phyloP scores from a whole-genome alignment of 2,888 invertebrate genomes.

The Cataglyphis rosenhaueri region DNA sequence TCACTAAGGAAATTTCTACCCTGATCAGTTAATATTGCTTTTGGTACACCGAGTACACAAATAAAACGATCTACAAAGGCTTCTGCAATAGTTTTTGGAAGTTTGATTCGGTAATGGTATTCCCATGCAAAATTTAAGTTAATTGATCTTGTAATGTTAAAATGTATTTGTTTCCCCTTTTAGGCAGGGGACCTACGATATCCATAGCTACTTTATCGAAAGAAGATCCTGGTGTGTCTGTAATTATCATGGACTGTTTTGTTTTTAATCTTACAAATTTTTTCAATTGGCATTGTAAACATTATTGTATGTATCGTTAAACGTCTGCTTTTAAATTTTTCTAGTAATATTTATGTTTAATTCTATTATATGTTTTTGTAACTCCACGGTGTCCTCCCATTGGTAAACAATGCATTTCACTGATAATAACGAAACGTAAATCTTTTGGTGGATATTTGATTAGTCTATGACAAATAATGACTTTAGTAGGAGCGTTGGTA shows the following conservation, averaged over 20 bases:
- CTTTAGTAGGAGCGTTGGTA: no score
- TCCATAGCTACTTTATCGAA: slow-evolving; percentile 4
- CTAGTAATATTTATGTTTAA: background rate
- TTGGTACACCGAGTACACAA: no score
- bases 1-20: background rate
- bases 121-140: no score
- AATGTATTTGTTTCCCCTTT: no score
- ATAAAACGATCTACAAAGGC: background rate
- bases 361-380: background rate
- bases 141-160: no score
- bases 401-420: background rate
- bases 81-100: no score
- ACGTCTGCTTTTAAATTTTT: background rate
- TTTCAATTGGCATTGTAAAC: background rate
- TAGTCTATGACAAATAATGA: no score
- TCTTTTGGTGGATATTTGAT: background rate
- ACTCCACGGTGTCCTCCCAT: background rate
- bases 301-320: background rate
- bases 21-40: no score
- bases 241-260: background rate
- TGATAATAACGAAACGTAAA: background rate
- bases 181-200: background rate
- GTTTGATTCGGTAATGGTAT: no score
- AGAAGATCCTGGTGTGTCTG: background rate
- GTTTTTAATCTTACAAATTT: background rate